Evolutionary conservation across 2,888 invertebrate genomes (phyloP).

Genomic region (Synanthedon andrenaeformis): DNA sequence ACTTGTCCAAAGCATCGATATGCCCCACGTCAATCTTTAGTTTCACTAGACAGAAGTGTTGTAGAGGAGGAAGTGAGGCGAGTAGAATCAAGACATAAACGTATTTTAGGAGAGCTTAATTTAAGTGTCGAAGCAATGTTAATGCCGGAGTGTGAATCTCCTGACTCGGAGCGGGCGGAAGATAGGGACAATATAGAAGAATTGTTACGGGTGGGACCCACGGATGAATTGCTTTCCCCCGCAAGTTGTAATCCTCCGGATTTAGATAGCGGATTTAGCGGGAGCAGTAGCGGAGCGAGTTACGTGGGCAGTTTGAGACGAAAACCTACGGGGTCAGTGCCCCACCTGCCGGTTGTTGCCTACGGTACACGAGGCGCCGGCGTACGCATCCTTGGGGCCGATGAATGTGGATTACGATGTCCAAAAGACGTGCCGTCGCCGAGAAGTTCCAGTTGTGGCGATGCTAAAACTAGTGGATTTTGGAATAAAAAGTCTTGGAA

Average conservation of each 20-base stretch:
- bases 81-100: slow-evolving; percentile 84
- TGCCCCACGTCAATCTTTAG: slow-evolving; percentile 70
- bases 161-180: slow-evolving; percentile 74
- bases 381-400: slow-evolving; percentile 57
- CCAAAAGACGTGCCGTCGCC: slow-evolving; percentile 50
- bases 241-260: slow-evolving; percentile 76
- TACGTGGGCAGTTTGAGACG: slow-evolving; percentile 79
- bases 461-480: slow-evolving; percentile 69
- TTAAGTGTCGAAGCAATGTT: slow-evolving; percentile 91
- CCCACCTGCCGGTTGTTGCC: slow-evolving; percentile 63
- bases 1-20: slow-evolving; percentile 64
- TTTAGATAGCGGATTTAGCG: slow-evolving; percentile 86
- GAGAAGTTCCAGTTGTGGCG: slow-evolving; percentile 61
- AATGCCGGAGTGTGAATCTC: slow-evolving; percentile 82
- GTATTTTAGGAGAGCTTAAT: slow-evolving; percentile 87
- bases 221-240: slow-evolving; percentile 79
- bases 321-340: slow-evolving; percentile 61
- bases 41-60: slow-evolving; percentile 77
- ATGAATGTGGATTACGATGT: slow-evolving; percentile 51
- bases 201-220: slow-evolving; percentile 76
- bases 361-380: slow-evolving; percentile 65
- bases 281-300: slow-evolving; percentile 85
- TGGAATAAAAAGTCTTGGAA: slow-evolving; percentile 85
- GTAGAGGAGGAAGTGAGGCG: slow-evolving; percentile 87
- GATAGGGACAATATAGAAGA: slow-evolving; percentile 74